phyloP scores from a whole-genome alignment of 1,140 invertebrate species.

The Papilio polytes region DNA sequence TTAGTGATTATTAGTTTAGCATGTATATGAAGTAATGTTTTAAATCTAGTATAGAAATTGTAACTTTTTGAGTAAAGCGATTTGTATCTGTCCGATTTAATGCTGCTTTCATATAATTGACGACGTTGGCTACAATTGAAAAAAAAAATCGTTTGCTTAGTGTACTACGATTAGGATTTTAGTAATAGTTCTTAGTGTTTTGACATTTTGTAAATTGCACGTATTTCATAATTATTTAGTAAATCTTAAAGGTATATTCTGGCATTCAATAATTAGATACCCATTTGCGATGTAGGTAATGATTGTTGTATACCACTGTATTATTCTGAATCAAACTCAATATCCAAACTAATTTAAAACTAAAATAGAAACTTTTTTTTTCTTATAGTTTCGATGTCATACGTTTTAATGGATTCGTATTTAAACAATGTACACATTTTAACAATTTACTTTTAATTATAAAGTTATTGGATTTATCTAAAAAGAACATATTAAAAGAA shows the following conservation, averaged over 20 bases:
- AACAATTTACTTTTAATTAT: neutral
- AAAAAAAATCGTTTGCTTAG: slow-evolving; percentile 1
- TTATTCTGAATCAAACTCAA: neutral
- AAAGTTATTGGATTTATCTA: neutral
- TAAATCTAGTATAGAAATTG: slow-evolving; percentile 16
- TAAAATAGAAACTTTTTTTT: neutral
- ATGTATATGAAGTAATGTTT: neutral
- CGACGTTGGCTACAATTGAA: neutral
- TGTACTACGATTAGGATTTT: neutral
- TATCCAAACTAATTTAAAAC: neutral
- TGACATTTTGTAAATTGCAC: slow-evolving; percentile 1
- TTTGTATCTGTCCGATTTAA: neutral
- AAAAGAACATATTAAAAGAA: neutral
- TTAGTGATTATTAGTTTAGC: neutral
- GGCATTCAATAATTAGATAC: slow-evolving; percentile 10
- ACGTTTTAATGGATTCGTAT: neutral
- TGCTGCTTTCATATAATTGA: neutral
- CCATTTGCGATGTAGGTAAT: neutral
- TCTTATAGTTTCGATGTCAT: neutral
- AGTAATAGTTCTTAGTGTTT: neutral
- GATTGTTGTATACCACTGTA: neutral
- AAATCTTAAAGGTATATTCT: neutral
- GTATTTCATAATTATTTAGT: neutral
- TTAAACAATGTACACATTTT: neutral
- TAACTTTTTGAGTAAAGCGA: neutral